phyloP scores from a whole-genome alignment of 2,888 invertebrate species.

The Ennomos erosarius region DNA sequence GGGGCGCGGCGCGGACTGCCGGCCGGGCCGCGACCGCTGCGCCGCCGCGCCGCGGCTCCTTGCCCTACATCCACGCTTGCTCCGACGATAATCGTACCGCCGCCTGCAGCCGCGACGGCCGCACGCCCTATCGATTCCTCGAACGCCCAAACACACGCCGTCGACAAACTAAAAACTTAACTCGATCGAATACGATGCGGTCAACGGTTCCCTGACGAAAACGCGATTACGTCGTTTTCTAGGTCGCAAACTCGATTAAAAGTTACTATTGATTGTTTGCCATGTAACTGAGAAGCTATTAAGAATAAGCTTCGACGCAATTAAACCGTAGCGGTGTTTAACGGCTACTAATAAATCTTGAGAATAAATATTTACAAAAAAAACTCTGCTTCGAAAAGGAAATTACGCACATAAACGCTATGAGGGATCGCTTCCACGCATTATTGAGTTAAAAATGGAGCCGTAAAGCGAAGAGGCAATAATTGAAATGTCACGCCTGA shows the following conservation, averaged over 20 bases:
- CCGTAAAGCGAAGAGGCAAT: constrained; percentile 28
- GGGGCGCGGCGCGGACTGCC: constrained; percentile 25
- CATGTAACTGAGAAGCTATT: constrained; percentile 43
- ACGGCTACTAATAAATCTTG: constrained; percentile 30
- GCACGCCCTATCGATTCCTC: constrained; percentile 75
- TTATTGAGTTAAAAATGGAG: constrained; percentile 31
- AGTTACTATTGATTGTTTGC: constrained; percentile 66
- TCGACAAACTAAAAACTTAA: constrained; percentile 80
- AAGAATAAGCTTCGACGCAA: constrained; percentile 17
- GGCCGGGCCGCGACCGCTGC: constrained; percentile 30
- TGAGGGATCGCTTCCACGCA: constrained; percentile 33
- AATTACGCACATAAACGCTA: constrained; percentile 39
- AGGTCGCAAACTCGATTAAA: constrained; percentile 73
- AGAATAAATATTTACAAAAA: constrained; percentile 20
- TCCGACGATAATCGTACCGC: constrained; percentile 74
- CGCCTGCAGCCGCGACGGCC: constrained; percentile 76
- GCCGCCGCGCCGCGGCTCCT: constrained; percentile 63
- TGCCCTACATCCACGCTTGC: constrained; percentile 81
- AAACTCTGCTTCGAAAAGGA: constrained; percentile 34
- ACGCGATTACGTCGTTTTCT: constrained; percentile 69
- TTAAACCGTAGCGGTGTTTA: constrained; percentile 23
- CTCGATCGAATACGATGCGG: constrained; percentile 79
- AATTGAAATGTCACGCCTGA: constrained; percentile 34
- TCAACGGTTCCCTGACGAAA: constrained; percentile 65
- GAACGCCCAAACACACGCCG: constrained; percentile 46